phyloP scores from a whole-genome alignment of 1,140 invertebrate species.

The Drosophila rufa region DNA sequence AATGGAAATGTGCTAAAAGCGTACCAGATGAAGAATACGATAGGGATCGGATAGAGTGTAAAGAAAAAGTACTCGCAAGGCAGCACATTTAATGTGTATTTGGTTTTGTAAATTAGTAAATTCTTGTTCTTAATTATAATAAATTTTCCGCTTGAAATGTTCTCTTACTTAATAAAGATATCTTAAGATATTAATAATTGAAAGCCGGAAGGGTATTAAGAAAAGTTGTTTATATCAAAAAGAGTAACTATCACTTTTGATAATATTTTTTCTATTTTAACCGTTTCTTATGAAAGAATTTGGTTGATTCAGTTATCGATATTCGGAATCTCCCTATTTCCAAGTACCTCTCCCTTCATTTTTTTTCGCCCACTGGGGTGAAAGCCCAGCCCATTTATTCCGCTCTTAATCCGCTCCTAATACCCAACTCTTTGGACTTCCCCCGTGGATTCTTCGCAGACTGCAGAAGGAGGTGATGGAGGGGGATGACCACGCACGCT shows the following conservation, averaged over 20 bases:
- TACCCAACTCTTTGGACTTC: slow-evolving; percentile 39
- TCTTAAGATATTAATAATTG: background rate
- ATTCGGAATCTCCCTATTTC: background rate
- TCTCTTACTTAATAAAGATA: background rate
- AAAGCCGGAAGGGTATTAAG: background rate
- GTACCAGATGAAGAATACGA: background rate
- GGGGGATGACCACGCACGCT: slow-evolving; percentile 75
- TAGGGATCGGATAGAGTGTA: slow-evolving; percentile 7
- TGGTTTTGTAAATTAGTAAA: background rate
- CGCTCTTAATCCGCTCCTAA: slow-evolving; percentile 64
- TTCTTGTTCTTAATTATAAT: background rate
- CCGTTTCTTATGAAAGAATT: background rate
- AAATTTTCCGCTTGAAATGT: background rate
- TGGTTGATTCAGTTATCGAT: background rate
- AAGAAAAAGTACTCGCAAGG: background rate
- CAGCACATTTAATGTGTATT: slow-evolving; percentile 1
- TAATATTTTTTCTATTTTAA: too few species aligned
- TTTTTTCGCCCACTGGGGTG: slow-evolving; percentile 7
- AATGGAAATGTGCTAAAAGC: slow-evolving; percentile 28
- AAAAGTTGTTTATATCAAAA: too few species aligned
- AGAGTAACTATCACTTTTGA: too few species aligned
- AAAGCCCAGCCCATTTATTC: slow-evolving; percentile 50
- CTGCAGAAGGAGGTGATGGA: background rate
- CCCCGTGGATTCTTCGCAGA: slow-evolving; percentile 32
- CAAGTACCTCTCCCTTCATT: background rate